Conservation (phyloP, 2,113 vertebrate species). For the Mobula hypostoma region DNA sequence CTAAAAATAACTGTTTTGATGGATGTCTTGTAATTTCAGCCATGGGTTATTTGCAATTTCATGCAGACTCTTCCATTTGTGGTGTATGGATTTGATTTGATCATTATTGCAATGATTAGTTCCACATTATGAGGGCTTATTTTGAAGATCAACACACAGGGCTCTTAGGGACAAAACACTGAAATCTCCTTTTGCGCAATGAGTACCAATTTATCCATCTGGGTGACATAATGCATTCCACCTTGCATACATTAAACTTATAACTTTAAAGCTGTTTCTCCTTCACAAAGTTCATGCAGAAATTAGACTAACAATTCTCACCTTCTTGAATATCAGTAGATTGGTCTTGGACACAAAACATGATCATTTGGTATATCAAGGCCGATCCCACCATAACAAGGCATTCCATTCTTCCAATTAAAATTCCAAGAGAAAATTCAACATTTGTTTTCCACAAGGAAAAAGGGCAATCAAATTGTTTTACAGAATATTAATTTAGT, state of each 20-base stretch:
- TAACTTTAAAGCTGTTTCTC: background rate
- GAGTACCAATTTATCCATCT: background rate
- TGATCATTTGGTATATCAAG: background rate
- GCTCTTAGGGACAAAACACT: background rate
- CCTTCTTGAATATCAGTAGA: background rate
- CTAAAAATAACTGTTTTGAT: constrained; percentile 24
- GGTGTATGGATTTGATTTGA: background rate
- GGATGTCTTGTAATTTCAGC: constrained; percentile 12
- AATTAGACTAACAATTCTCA: background rate
- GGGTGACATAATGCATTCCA: background rate
- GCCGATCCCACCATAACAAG: background rate
- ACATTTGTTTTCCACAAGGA: background rate
- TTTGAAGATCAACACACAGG: background rate
- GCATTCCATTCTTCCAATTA: background rate
- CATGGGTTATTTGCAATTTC: background rate
- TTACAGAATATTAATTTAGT: background rate
- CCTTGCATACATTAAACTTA: background rate
- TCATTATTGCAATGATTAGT: background rate
- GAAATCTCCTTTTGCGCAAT: background rate
- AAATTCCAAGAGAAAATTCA: background rate
- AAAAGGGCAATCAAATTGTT: background rate
- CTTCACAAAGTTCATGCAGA: background rate
- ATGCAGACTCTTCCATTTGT: background rate
- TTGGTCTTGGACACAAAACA: background rate
- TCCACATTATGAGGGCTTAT: background rate